A percentile compares a stretch with the other conserved stretches of the same genome.
Evolutionary conservation across 30 jellyfish, hydroid and myxozoan genomes (phyloP).

Genomic region (Cassiopea andromeda): DNA sequence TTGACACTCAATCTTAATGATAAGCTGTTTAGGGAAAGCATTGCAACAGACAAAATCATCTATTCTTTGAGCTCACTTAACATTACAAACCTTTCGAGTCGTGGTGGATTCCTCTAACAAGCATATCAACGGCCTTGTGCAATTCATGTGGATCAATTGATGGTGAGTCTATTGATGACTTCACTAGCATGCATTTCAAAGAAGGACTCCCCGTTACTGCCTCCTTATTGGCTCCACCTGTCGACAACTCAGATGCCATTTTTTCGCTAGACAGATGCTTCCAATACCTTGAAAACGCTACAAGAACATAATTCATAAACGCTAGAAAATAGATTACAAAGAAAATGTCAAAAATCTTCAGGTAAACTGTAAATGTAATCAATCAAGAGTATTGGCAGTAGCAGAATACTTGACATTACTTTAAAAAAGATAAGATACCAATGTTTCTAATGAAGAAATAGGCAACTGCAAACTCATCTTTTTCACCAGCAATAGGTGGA

Average conservation of each 20-base stretch:
- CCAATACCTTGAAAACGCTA: conserved; percentile 70
- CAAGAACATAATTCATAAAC: not conserved
- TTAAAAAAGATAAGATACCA: too few relatives aligned
- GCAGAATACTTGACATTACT: too few relatives aligned
- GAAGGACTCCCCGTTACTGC: conserved; percentile 28
- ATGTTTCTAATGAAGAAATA: too few relatives aligned
- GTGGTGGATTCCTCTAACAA: conserved; percentile 65
- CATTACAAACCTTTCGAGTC: conserved; percentile 46
- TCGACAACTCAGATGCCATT: conserved; percentile 6
- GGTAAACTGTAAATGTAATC: not conserved
- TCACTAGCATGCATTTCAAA: conserved; percentile 15
- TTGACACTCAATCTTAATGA: too few relatives aligned
- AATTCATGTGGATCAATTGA: conserved; percentile 76
- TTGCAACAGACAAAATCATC: too few relatives aligned
- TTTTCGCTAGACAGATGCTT: not conserved
- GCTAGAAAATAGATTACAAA: not conserved
- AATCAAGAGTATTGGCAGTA: not conserved
- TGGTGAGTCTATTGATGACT: conserved; percentile 20
- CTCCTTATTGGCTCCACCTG: not conserved
- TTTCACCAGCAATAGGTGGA: too few relatives aligned
- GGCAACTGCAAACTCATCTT: too few relatives aligned
- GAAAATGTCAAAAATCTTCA: not conserved
- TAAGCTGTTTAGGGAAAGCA: too few relatives aligned
- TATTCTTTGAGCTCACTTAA: not conserved
- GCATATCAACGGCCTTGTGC: conserved; percentile 78